Conservation (phyloP, 2,113 vertebrate genomes). For the Scomber colias region DNA sequence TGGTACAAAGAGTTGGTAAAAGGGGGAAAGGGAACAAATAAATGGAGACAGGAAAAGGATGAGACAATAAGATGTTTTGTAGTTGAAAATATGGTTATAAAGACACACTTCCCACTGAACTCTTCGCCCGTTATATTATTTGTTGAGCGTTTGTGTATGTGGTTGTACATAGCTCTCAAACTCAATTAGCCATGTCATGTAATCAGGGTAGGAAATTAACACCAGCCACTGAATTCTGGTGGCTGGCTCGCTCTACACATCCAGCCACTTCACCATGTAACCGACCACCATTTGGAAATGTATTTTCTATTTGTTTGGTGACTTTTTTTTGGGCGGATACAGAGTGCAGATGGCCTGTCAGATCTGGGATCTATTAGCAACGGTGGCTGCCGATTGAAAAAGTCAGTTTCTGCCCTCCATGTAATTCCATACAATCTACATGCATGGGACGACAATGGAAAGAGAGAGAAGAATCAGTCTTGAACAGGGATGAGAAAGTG, state of each 20-base stretch:
- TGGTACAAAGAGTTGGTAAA: not conserved
- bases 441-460: not conserved
- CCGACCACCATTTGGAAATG: conserved; percentile 21
- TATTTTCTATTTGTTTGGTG: conserved; percentile 8
- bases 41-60: not conserved
- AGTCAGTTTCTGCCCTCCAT: conserved; percentile 38
- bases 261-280: not conserved
- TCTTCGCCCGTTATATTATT: conserved; percentile 18
- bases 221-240: conserved; percentile 50
- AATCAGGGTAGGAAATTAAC: conserved; percentile 51
- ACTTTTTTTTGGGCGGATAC: conserved; percentile 18
- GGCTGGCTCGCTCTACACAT: conserved; percentile 10
- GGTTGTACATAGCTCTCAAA: conserved; percentile 44
- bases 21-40: not conserved
- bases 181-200: conserved; percentile 64
- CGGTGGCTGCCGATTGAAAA: conserved; percentile 32
- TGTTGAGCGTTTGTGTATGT: conserved; percentile 25
- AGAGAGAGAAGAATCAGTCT: conserved; percentile 11
- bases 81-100: conserved; percentile 34
- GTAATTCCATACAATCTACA: conserved; percentile 8
- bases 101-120: conserved; percentile 24
- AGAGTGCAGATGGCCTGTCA: conserved; percentile 12
- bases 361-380: conserved; percentile 49
- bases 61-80: conserved; percentile 11
- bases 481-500: not conserved